phyloP scores from a whole-genome alignment of 2,113 vertebrate species.

The Pterocles orientalis region DNA sequence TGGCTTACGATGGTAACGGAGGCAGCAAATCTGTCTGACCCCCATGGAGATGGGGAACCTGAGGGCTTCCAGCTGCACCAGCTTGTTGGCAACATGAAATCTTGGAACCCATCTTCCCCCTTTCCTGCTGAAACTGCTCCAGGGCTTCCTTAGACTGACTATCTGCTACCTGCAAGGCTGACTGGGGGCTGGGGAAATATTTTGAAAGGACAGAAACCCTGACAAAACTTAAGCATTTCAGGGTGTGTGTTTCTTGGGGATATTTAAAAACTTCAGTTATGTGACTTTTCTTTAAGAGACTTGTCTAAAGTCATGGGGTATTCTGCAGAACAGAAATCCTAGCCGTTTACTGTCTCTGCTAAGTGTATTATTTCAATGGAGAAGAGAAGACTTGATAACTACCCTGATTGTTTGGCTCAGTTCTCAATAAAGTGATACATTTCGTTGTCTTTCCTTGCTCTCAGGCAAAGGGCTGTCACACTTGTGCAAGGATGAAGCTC shows the following conservation, averaged over 20 bases:
- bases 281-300: background rate
- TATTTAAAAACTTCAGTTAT: background rate
- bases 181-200: background rate
- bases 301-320: background rate
- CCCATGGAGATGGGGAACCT: background rate
- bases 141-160: background rate
- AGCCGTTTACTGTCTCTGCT: background rate
- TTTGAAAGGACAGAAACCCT: background rate
- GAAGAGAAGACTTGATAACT: background rate
- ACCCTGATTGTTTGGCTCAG: background rate
- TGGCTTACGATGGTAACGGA: background rate
- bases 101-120: background rate
- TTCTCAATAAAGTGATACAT: background rate
- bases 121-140: background rate
- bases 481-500: background rate
- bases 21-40: background rate
- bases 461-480: background rate
- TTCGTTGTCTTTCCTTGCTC: background rate
- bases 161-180: background rate
- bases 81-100: background rate
- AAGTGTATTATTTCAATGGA: background rate
- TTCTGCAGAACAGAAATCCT: background rate
- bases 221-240: background rate
- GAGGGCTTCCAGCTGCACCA: background rate
- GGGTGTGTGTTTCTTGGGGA: background rate